Percentiles rank a stretch among this genome's conserved stretches.
Evolutionary conservation across 2,113 vertebrate species (phyloP).

Genomic region (Hiodon tergisus): DNA sequence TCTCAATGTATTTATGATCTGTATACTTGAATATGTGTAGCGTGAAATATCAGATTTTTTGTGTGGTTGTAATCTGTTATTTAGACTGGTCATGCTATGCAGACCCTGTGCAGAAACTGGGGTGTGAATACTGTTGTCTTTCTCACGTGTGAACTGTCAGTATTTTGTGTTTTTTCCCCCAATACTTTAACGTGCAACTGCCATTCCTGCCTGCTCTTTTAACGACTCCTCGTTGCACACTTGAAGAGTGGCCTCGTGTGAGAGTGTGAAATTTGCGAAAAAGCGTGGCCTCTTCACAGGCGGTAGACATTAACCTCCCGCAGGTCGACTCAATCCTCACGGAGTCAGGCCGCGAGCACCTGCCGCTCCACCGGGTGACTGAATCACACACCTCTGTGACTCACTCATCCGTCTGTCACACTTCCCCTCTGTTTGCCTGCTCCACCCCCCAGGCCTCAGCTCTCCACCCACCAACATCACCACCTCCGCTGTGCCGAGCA

Average conservation of each 20-base stretch:
- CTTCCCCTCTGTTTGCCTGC: slow-evolving; percentile 18
- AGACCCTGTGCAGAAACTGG: background rate
- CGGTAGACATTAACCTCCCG: slow-evolving; percentile 60
- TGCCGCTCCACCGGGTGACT: background rate
- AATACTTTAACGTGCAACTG: background rate
- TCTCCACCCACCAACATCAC: slow-evolving; percentile 87
- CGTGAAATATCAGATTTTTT: too few relatives aligned
- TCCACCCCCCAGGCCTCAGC: slow-evolving; percentile 73
- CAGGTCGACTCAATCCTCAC: slow-evolving; percentile 53
- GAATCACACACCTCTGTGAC: background rate
- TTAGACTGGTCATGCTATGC: too few relatives aligned
- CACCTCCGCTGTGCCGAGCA: slow-evolving; percentile 80
- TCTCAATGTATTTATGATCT: too few relatives aligned
- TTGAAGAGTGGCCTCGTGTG: slow-evolving; percentile 64
- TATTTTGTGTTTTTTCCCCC: too few relatives aligned
- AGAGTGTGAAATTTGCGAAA: slow-evolving; percentile 51
- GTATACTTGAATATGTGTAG: too few relatives aligned
- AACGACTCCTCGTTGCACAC: slow-evolving; percentile 29
- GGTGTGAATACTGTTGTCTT: background rate
- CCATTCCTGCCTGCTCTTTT: background rate
- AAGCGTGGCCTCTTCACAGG: slow-evolving; percentile 59
- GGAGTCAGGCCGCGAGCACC: slow-evolving; percentile 28
- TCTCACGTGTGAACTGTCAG: background rate
- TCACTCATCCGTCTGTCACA: slow-evolving; percentile 17
- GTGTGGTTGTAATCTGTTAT: too few relatives aligned